Conservation (phyloP, 1,140 invertebrate genomes). For the Choristoneura fumiferana region DNA sequence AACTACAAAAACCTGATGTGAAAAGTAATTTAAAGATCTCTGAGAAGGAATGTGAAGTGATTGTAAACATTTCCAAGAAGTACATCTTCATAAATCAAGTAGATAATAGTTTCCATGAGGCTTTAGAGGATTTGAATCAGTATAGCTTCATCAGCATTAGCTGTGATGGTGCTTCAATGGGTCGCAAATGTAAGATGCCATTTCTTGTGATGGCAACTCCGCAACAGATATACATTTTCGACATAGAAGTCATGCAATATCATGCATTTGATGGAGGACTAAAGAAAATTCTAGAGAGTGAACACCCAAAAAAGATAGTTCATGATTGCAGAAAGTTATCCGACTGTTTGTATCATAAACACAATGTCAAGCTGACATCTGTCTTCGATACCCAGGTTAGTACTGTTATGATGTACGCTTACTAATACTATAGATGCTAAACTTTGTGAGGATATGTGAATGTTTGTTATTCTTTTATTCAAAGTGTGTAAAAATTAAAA, state of each 20-base stretch:
- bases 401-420: too few species aligned
- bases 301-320: conserved; percentile 71
- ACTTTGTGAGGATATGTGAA: too few species aligned
- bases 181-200: conserved; percentile 73
- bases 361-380: conserved; percentile 69
- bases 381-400: conserved; percentile 78
- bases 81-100: conserved; percentile 72
- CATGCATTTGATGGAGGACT: conserved; percentile 71
- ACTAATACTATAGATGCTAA: too few species aligned
- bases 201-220: conserved; percentile 70
- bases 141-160: conserved; percentile 62
- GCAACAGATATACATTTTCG: conserved; percentile 75
- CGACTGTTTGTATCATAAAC: conserved; percentile 75
- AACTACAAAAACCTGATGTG: conserved; percentile 53
- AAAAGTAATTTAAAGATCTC: conserved; percentile 59
- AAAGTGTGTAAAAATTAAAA: conserved; percentile 19
- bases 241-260: conserved; percentile 71
- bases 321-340: conserved; percentile 75
- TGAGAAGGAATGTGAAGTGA: conserved; percentile 66
- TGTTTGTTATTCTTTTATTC: too few species aligned
- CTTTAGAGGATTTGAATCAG: conserved; percentile 61
- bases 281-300: conserved; percentile 65
- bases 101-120: conserved; percentile 65
- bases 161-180: conserved; percentile 68
- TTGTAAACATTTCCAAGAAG: conserved; percentile 64